These are phyloP conservation scores for Vombatus ursinus DNA, from an alignment of 2,113 vertebrate genomes.

Conservation along the genomic window DNA sequence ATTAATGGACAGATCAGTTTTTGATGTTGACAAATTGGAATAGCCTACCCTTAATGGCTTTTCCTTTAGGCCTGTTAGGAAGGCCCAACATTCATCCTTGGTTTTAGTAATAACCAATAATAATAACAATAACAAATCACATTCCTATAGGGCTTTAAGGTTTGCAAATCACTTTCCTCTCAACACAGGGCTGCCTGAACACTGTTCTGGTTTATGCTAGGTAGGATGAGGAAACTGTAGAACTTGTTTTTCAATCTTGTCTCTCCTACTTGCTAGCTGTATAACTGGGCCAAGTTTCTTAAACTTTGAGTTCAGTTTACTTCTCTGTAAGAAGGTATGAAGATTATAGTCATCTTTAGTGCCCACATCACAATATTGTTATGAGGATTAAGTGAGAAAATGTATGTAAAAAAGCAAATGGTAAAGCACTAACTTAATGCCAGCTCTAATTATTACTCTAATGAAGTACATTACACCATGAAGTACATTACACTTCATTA, in stretches of 20 bases:
- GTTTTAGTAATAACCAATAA: neutral
- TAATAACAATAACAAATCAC: neutral
- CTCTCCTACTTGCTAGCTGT: neutral
- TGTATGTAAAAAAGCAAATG: neutral
- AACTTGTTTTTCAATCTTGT: neutral
- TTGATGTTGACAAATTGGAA: slow-evolving; percentile 5
- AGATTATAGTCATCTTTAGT: neutral
- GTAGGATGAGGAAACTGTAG: neutral
- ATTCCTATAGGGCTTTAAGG: neutral
- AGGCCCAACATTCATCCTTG: neutral
- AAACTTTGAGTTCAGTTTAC: neutral
- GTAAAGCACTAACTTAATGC: neutral
- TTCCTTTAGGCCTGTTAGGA: neutral
- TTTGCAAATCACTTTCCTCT: neutral
- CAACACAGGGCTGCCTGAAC: neutral
- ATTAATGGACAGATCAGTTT: neutral
- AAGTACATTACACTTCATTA: no score
- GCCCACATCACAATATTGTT: neutral
- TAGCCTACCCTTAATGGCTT: neutral
- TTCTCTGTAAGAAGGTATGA: neutral
- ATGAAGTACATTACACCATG: no score
- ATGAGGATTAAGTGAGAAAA: neutral
- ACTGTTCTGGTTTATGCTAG: neutral
- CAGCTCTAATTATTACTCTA: neutral
- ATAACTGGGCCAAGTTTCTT: neutral